Conservation (phyloP, 2,888 invertebrate species). For the Stenotaenia linearis region DNA sequence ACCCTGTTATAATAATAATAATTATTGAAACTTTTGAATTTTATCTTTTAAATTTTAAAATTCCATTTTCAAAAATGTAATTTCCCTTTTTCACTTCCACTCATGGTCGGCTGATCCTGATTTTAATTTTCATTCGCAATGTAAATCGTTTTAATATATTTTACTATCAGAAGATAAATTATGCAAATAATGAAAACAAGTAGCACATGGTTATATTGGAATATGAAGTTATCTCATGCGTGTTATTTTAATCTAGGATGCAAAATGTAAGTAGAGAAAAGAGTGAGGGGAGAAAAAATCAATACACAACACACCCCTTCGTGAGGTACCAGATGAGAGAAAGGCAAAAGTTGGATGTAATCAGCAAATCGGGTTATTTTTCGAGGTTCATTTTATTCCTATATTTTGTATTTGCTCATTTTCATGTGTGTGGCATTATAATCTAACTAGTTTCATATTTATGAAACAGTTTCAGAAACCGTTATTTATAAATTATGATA, state of each 20-base stretch:
- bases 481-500: constrained; percentile 7
- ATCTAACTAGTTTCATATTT: background rate
- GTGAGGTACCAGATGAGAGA: background rate
- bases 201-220: constrained; percentile 5
- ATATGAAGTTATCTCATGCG: background rate
- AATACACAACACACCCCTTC: background rate
- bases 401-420: background rate
- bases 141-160: background rate
- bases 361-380: background rate
- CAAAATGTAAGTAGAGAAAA: background rate
- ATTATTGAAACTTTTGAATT: no score
- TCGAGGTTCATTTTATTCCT: background rate
- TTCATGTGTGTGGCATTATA: background rate
- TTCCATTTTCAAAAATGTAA: no score
- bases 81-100: no score
- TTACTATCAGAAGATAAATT: background rate
- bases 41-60: no score
- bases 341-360: background rate
- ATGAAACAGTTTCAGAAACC: background rate
- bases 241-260: background rate
- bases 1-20: no score
- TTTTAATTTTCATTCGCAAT: background rate
- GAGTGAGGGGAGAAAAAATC: background rate
- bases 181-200: constrained; percentile 31
- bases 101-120: no score